These are phyloP conservation scores for Eumaeus atala DNA, from an alignment of 1,140 invertebrate genomes.

Conservation along the genomic window DNA sequence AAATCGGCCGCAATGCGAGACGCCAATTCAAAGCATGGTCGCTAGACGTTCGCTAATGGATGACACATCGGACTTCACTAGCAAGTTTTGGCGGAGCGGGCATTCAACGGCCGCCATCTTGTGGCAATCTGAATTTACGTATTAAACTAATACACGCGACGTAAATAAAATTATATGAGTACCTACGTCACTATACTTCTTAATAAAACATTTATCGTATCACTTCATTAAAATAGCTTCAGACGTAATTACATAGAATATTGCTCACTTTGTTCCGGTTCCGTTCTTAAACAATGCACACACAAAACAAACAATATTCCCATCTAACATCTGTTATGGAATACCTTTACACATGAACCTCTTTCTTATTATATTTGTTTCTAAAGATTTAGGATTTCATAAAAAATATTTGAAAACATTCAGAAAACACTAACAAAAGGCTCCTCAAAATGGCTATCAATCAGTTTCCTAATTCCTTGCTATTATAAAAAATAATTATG, in stretches of 20 bases:
- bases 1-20: constrained; percentile 44
- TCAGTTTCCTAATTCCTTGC: constrained; percentile 50
- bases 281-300: constrained; percentile 58
- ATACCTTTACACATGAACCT: constrained; percentile 11
- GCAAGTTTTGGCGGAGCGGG: constrained; percentile 67
- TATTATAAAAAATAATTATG: constrained; percentile 67
- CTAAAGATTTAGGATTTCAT: constrained; percentile 20
- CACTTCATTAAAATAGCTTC: background rate
- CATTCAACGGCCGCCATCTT: constrained; percentile 69
- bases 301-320: constrained; percentile 57
- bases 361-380: constrained; percentile 20
- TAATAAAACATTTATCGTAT: constrained; percentile 21
- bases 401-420: constrained; percentile 69
- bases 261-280: constrained; percentile 58
- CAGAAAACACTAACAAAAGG: constrained; percentile 74
- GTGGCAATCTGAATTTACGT: constrained; percentile 69
- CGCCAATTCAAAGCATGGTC: constrained; percentile 60
- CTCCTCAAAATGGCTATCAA: constrained; percentile 74
- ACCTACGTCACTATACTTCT: constrained; percentile 17
- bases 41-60: constrained; percentile 42
- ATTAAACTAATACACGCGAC: constrained; percentile 62
- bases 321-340: constrained; percentile 24
- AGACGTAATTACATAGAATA: constrained; percentile 37
- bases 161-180: constrained; percentile 48
- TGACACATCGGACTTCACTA: constrained; percentile 67